Conservation (phyloP, 2,888 invertebrate genomes). For the Empis stercorea region DNA sequence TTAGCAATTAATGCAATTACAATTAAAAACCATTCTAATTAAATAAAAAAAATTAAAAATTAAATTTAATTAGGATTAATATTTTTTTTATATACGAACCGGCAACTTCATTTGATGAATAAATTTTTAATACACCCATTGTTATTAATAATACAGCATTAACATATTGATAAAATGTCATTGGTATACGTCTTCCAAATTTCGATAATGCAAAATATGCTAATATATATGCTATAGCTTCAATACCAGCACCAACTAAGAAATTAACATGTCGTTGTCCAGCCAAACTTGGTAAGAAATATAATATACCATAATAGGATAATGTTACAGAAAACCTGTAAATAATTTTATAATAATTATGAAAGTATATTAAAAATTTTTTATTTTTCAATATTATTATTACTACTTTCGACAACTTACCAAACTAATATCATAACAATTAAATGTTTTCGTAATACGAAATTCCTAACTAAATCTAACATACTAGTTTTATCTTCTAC, state of each 20-base stretch:
- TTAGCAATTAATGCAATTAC: constrained; percentile 32
- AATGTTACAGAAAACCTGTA: constrained; percentile 32
- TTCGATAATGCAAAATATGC: constrained; percentile 30
- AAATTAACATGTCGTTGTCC: constrained; percentile 39
- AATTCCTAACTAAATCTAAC: constrained; percentile 9
- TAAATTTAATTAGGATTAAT: not conserved
- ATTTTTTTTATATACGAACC: not conserved
- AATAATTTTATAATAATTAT: too few species aligned
- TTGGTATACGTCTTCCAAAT: constrained; percentile 36
- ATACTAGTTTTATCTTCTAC: constrained; percentile 1
- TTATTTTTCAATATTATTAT: too few species aligned
- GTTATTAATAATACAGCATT: constrained; percentile 33
- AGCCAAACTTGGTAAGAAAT: constrained; percentile 32
- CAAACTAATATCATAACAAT: constrained; percentile 19
- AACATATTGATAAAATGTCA: constrained; percentile 32
- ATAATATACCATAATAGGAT: constrained; percentile 36
- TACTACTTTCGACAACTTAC: too few species aligned
- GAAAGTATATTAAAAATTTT: too few species aligned
- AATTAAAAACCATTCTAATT: constrained; percentile 14
- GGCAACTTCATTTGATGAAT: not conserved
- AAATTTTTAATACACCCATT: constrained; percentile 23
- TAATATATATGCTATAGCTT: constrained; percentile 34
- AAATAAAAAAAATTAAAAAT: not conserved
- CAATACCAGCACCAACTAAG: constrained; percentile 37
- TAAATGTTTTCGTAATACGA: constrained; percentile 15